phyloP scores from a whole-genome alignment of 2,113 vertebrate genomes.

The Bombycilla garrulus region DNA sequence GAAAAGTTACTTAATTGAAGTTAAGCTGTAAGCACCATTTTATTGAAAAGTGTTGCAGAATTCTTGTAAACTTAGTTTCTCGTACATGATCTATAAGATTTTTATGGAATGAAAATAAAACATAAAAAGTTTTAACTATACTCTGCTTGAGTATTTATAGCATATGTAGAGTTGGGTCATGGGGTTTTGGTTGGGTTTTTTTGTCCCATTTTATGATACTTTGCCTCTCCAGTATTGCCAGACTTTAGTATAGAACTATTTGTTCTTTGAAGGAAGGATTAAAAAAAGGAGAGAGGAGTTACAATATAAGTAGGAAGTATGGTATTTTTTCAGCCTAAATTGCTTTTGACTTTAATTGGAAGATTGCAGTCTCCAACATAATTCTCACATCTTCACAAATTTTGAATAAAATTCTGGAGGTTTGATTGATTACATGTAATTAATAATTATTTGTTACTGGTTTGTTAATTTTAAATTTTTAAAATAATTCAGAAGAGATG shows the following conservation, averaged over 20 bases:
- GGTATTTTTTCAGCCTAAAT: not conserved
- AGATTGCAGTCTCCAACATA: not conserved
- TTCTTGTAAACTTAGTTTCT: not conserved
- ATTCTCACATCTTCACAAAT: not conserved
- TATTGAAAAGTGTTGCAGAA: not conserved
- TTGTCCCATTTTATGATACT: not conserved
- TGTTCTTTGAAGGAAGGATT: not conserved
- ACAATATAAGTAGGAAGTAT: not conserved
- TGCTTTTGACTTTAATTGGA: not conserved
- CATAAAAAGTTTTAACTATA: not conserved
- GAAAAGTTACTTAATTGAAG: not conserved
- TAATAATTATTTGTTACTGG: not conserved
- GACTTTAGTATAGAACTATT: not conserved
- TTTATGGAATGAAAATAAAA: not conserved
- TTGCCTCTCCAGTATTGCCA: not conserved
- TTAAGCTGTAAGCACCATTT: not conserved
- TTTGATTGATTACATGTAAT: not conserved
- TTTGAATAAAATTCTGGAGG: not conserved
- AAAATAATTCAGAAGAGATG: not conserved
- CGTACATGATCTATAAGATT: not conserved
- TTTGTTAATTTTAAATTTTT: not conserved
- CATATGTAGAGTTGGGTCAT: not conserved
- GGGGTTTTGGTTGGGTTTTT: not conserved
- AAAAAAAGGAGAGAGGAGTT: fast-evolving
- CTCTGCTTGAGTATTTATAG: not conserved